Evolutionary conservation across 2,888 invertebrate species (phyloP), one percentile per base, ranked within the genome.

Genomic region (Nipponacmea schrenckii): DNA sequence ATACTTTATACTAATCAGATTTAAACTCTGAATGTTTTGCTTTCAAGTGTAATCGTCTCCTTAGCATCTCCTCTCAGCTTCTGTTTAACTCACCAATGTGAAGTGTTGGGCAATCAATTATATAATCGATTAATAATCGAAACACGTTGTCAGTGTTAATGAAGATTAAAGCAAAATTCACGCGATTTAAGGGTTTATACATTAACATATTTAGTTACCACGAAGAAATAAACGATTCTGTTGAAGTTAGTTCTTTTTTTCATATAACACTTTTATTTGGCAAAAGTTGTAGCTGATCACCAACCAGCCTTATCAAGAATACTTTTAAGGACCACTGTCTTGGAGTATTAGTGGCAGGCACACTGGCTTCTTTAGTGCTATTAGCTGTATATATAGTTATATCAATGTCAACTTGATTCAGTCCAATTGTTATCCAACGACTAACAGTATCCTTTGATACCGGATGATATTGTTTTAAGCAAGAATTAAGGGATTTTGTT

Each of bases 281-380:
- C 48, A 48, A 48, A 48, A 17, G 48, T 48, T 48, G 48, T 17
- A n/a, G 48, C 14, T 27, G 64, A 26, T 64, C 62, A 66, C 73
- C 73, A 76, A 2, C 76, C 76, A n/a, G 76, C 71, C 27, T 71
- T 75, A 46, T 46, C 48, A 44, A 75, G 17, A 27, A 76, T 71
- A 7, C 68, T 72, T 26, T 69, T 64, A 20, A 74, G 45, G 8
- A 67, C 69, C 8, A 74, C 65, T n/a, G n/a, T 17, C 12, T 15
- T 12, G n/a, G 27, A 27, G 12, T 20, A 20, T 27, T 24, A 17
- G 74, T 72, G 39, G 68, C 62, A 15, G 56, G 63, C 5, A 65
- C 45, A 2, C 65, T 31, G 17, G 74, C 76, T 39, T 71, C 63
- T 26, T 69, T 45, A 4, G 69, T 67, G 68, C 74, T 72, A 64